These are phyloP conservation scores for Carettochelys insculpta DNA, from an alignment of 2,113 vertebrate species.

Conservation along the genomic window DNA sequence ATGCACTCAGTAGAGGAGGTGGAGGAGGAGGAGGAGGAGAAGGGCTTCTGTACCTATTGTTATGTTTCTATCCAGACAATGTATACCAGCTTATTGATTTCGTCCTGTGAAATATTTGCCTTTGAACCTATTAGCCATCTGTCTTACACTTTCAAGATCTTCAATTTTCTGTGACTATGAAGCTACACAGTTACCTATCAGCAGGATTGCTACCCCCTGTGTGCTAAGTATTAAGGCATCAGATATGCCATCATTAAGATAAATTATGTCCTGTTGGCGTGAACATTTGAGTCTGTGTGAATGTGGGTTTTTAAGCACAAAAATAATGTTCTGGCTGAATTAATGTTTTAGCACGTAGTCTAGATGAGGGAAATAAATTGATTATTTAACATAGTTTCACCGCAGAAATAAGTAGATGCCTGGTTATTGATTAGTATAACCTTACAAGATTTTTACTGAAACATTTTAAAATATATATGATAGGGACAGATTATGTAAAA, in stretches of 20 bases:
- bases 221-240: slow-evolving; percentile 50
- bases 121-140: slow-evolving; percentile 54
- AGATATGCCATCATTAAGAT: slow-evolving; percentile 57
- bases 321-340: slow-evolving; percentile 29
- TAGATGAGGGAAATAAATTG: slow-evolving; percentile 34
- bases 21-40: neutral
- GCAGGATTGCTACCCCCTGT: slow-evolving; percentile 10
- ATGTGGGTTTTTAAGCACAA: slow-evolving; percentile 42
- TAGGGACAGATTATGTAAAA: neutral
- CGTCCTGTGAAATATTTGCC: slow-evolving; percentile 38
- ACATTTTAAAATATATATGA: neutral
- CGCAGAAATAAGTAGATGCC: neutral
- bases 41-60: slow-evolving; percentile 28
- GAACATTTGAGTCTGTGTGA: slow-evolving; percentile 10
- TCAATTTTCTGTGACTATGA: slow-evolving; percentile 46
- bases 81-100: slow-evolving; percentile 48
- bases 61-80: neutral
- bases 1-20: neutral
- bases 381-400: slow-evolving; percentile 41
- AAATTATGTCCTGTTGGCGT: slow-evolving; percentile 53
- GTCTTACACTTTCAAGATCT: slow-evolving; percentile 39
- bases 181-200: slow-evolving; percentile 53
- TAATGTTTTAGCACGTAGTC: slow-evolving; percentile 28
- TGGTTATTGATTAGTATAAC: neutral
- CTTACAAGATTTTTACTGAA: slow-evolving; percentile 1